Evolutionary conservation across 2,797 vertebrate genomes (phyloP).

Genomic region (Lemur catta): DNA sequence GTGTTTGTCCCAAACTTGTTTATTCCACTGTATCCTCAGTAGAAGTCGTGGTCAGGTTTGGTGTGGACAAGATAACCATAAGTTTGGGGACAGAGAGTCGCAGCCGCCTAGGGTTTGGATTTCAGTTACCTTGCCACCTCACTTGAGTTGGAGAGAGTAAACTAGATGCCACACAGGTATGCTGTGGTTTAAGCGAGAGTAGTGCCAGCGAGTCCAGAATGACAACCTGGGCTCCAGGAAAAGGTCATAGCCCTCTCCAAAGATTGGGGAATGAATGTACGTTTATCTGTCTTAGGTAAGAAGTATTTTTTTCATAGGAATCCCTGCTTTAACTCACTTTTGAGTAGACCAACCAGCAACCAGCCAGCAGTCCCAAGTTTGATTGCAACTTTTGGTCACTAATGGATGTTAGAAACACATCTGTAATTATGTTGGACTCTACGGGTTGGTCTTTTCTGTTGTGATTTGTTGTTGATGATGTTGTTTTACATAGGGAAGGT

Average conservation of each 20-base stretch:
- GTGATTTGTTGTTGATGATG: neutral
- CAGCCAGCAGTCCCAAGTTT: neutral
- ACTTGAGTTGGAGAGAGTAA: neutral
- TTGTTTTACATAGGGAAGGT: neutral
- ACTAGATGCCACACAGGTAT: too few relatives aligned
- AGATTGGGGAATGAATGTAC: neutral
- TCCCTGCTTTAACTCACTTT: neutral
- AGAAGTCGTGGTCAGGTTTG: neutral
- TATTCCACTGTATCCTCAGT: neutral
- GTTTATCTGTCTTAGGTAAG: neutral
- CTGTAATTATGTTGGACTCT: neutral
- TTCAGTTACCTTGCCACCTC: neutral
- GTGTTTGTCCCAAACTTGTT: neutral
- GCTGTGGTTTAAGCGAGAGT: neutral
- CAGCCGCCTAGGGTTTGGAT: neutral
- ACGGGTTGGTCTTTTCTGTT: neutral
- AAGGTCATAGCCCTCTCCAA: neutral
- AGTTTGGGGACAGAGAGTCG: neutral
- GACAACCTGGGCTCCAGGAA: neutral
- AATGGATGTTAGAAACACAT: neutral
- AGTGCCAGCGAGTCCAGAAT: neutral
- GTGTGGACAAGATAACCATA: neutral
- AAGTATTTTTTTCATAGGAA: neutral
- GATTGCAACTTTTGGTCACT: neutral
- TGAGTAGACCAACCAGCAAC: neutral